Evolutionary conservation across 2,888 invertebrate genomes (phyloP).

Genomic region (Spodoptera littoralis): DNA sequence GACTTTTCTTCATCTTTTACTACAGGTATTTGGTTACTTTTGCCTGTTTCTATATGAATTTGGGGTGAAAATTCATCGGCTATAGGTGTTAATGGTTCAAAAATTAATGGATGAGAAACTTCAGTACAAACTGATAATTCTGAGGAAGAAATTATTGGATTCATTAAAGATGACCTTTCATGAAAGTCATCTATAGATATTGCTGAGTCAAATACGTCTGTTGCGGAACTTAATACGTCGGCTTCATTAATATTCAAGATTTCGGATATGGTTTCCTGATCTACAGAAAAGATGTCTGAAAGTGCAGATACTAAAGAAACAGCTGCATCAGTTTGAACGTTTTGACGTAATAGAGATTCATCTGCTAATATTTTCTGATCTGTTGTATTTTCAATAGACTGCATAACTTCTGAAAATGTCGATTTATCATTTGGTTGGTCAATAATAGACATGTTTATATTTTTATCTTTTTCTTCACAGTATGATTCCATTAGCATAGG

Average conservation of each 20-base stretch:
- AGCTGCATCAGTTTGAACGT: neutral
- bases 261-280: slow-evolving; percentile 4
- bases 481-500: slow-evolving; percentile 1
- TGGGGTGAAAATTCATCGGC: neutral
- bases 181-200: neutral
- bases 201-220: neutral
- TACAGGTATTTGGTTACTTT: neutral
- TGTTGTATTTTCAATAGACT: neutral
- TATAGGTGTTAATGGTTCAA: neutral
- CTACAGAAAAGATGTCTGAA: slow-evolving; percentile 8
- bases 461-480: neutral
- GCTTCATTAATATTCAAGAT: neutral
- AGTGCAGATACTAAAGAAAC: slow-evolving; percentile 15
- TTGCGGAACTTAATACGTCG: neutral
- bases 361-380: neutral
- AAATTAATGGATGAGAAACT: neutral
- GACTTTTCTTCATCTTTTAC: neutral
- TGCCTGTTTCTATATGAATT: neutral
- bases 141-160: neutral
- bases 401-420: neutral
- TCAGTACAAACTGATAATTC: neutral
- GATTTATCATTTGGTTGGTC: neutral
- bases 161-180: neutral
- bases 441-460: neutral
- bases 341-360: slow-evolving; percentile 1